Evolutionary conservation across 2,797 vertebrate species (phyloP), one percentile per base, ranked within the genome.

Genomic region (Clarias pachynema): DNA sequence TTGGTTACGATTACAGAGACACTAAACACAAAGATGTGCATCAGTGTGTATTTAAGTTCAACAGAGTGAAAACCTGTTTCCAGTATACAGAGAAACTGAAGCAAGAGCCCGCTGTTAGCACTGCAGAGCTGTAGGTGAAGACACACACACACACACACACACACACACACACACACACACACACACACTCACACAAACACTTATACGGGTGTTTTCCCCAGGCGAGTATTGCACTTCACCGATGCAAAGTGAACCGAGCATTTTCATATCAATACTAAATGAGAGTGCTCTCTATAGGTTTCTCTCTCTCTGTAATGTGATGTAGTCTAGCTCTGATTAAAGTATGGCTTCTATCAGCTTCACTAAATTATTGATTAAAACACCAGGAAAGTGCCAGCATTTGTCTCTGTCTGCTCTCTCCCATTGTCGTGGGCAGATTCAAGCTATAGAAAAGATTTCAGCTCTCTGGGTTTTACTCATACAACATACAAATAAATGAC

Each of bases 221-320:
- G 87, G 85, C 79, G 85, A 66, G 82, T 84, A 66, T 84, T 87
- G 83, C 89, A 87, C 87, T 87, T 87, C 85, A 83, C 79, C 86
- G 86, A 90, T 85, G 80, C 86, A 87, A 89, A 89, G 83, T 90
- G 89, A 90, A 87, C 80, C 86, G 85, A 88, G 86, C 87, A 87
- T 90, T 90, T 90, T 90, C 87, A 88, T 87, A 90, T 90, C 87
- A 88, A 87, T 90, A 82, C 88, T 88, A 90, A 88, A 88, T 88
- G 85, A 87, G 86, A 88, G 84, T 81, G 57, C 84, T 89, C 85
- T 85, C 84, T 75, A 86, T 88, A 87, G 84, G 84, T 87, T 88
- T 89, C 70, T 70, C 83, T 86, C 84, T 86, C 84, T 89, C 86
- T 78, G 86, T 86, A 88, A 88, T 87, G 86, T 88, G 86, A 87